Base-by-base conservation (phyloP, 1,140 invertebrate genomes). In the Diplogasteroides magnus region DNA sequence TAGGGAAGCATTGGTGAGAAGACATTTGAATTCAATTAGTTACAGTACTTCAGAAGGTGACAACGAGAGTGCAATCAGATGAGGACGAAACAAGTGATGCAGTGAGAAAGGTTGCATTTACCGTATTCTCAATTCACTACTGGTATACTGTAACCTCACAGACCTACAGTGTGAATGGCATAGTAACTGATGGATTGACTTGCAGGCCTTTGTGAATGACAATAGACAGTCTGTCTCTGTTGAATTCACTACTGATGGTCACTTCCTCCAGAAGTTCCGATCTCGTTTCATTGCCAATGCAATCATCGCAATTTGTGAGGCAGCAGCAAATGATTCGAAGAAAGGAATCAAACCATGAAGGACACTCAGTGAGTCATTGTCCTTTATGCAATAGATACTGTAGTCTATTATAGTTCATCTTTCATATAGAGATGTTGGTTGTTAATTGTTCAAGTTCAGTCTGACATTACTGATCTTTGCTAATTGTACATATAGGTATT, bases 221-320 rank as follows among this genome's bases (percentile, higher is more conserved):
- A 37, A 29, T 27, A 2, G 23, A 27, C 31, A 25, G 19, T 62
- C 31, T 15, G 65, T 67, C 64, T 68, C 73, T 15, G 65, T 74
- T 15, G 67, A 61, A 37, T 76, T 72, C 56, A 59, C 57, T 19
- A 57, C 32, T 2, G 73, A 74, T 56, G 62, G 59, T 23, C 73
- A 74, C 31, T 74, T 73, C 58, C 69, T 76, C 11, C 66, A 74
- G 23, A 74, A 74, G 58, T 32, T 31, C 29, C 69, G 64, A n/a
- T 64, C 73, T 2, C 65, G 58, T 11, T 59, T 74, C 23, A 60
- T 73, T 14, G 63, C 64, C 6, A 55, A 73, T 19, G 57, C 69
- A 2, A 67, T 74, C 55, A 27, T 61, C 14, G 56, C 31, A 19
- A 70, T 73, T 69, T 61, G 6, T 48, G 6, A 48, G 19, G 37